phyloP scores from a whole-genome alignment of 1,140 invertebrate genomes.

The Sycophila sp. region DNA sequence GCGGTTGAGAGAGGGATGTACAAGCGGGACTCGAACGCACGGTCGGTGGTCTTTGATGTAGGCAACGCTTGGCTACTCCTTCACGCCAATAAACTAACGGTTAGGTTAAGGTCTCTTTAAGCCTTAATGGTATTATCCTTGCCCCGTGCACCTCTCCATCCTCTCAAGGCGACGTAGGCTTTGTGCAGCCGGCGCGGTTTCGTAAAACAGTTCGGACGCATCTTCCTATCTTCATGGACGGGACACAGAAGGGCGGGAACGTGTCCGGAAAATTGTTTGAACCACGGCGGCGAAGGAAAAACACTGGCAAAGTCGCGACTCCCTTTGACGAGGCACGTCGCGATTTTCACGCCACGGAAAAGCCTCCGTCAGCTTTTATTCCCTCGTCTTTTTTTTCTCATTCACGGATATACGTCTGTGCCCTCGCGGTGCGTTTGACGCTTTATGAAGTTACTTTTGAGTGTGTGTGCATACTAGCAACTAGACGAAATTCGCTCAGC shows the following conservation, averaged over 20 bases:
- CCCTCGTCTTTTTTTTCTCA: too few relatives aligned
- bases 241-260: too few relatives aligned
- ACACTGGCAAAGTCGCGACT: too few relatives aligned
- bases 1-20: background rate
- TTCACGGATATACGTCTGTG: too few relatives aligned
- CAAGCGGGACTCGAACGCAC: background rate
- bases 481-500: too few relatives aligned
- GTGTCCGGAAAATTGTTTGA: too few relatives aligned
- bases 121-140: slow-evolving; percentile 62
- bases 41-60: slow-evolving; percentile 58
- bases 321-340: background rate
- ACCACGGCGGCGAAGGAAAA: background rate
- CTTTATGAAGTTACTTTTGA: too few relatives aligned
- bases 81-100: slow-evolving; percentile 65
- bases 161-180: background rate
- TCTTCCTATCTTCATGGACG: too few relatives aligned
- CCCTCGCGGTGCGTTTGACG: background rate
- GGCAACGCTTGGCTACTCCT: slow-evolving; percentile 62
- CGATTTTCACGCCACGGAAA: background rate
- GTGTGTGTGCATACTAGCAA: too few relatives aligned
- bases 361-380: too few relatives aligned
- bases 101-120: slow-evolving; percentile 60
- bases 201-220: too few relatives aligned
- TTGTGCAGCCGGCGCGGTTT: background rate
- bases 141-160: slow-evolving; percentile 36